Base-by-base conservation (phyloP, 2,113 vertebrate genomes). In the Azemiops feae region DNA sequence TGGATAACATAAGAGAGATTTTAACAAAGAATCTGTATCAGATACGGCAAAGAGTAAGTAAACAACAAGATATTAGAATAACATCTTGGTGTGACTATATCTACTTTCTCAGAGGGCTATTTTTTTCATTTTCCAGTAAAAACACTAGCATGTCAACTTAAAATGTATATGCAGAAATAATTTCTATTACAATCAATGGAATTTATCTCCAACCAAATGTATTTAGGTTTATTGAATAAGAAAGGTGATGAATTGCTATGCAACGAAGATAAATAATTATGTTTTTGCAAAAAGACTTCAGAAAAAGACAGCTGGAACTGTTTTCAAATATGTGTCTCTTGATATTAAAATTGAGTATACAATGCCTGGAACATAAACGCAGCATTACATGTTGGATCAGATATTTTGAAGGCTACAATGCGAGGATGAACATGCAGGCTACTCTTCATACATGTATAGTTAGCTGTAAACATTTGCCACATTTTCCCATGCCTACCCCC, bases 21-120 rank as follows among this genome's bases (percentile, higher is more conserved):
- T 92, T 99, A 96, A 98, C 99, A 88, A 99, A 99, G 97, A 99
- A 99, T 97, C 99, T 99, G 97, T 99, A 99, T 96, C 98, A 98
- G 96, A 99, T 99, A 96, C 98, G 99, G 43, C 98, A 99, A 92
- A 96, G 98, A 97, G 99, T 99, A 96, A 98, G 98, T 91, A 95
- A 92, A 57, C 93, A 91, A 5, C 92, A 93, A 81, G 34, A 92
- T 94, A 55, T 92, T 95, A 85, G 30, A 93, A 89, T 93, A 95
- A 92, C 92, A 91, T 60, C 64, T 89, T 57, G 52, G 30, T 95
- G 95, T 94, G 54, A 91, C 92, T 96, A 20, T 69, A 93, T 92
- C 52, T 91, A 94, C 1, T 45, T 2, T 11, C 89, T 87, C 85
- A 85, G 89, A 89, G 95, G 3, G 88, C 92, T 45, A 64, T 93